These are phyloP conservation scores for Schizaphis graminum DNA, from an alignment of 2,888 invertebrate genomes.

Conservation along the genomic window DNA sequence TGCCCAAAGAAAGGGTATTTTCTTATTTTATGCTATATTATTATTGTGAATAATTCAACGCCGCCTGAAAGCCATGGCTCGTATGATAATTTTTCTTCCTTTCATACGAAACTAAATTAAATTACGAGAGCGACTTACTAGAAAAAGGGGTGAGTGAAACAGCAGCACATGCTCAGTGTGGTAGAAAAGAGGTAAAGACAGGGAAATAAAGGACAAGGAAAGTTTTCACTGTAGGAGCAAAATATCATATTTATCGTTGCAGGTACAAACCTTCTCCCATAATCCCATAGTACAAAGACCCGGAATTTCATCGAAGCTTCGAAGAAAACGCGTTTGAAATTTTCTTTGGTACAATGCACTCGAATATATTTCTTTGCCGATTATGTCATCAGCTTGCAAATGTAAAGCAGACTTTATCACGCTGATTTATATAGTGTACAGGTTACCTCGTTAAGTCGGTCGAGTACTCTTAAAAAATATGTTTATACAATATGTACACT, in stretches of 20 bases:
- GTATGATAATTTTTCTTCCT: slow-evolving; percentile 59
- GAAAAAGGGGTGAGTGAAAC: neutral
- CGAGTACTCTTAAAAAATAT: slow-evolving; percentile 28
- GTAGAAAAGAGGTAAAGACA: neutral
- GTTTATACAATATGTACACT: neutral
- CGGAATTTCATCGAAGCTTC: slow-evolving; percentile 13
- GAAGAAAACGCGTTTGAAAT: slow-evolving; percentile 45
- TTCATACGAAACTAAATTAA: slow-evolving; percentile 62
- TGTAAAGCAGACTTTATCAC: neutral
- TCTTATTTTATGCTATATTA: slow-evolving; percentile 9
- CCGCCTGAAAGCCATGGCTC: neutral
- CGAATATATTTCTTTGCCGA: slow-evolving; percentile 52
- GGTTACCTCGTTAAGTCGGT: slow-evolving; percentile 37
- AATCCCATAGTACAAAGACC: neutral
- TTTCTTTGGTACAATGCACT: slow-evolving; percentile 27
- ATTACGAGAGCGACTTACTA: slow-evolving; percentile 47
- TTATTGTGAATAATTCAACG: slow-evolving; percentile 47
- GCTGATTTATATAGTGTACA: neutral
- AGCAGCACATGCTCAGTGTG: neutral
- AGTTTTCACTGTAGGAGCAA: slow-evolving; percentile 43
- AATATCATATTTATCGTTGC: slow-evolving; percentile 53
- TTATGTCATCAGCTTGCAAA: slow-evolving; percentile 35
- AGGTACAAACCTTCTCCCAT: neutral
- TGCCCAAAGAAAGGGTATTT: slow-evolving; percentile 38
- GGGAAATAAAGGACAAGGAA: neutral